These are phyloP conservation scores for Mycalesis mineus DNA, from an alignment of 2,888 invertebrate genomes.

Conservation along the genomic window DNA sequence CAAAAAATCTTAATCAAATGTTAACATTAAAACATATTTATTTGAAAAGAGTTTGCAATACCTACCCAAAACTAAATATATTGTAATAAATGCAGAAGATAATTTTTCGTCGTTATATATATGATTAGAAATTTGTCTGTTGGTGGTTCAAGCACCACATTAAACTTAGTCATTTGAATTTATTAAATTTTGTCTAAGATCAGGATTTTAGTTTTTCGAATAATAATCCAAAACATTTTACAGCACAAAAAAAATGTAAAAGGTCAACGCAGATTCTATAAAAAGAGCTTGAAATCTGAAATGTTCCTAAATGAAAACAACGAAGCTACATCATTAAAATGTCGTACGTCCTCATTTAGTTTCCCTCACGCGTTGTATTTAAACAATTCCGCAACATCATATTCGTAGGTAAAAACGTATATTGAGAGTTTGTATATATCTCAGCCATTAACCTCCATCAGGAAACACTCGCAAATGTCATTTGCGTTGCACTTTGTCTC, in stretches of 20 bases:
- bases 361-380: neutral
- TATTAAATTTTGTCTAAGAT: too few relatives aligned
- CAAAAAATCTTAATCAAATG: too few relatives aligned
- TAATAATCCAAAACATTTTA: neutral
- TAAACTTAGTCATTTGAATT: too few relatives aligned
- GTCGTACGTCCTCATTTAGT: conserved; percentile 4
- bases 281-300: neutral
- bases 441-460: conserved; percentile 48
- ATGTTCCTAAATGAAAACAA: neutral
- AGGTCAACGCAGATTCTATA: neutral
- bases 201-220: neutral
- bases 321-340: conserved; percentile 14
- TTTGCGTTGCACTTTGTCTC: conserved; percentile 69
- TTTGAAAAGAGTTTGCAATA: too few relatives aligned
- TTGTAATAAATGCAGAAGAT: too few relatives aligned
- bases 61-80: too few relatives aligned
- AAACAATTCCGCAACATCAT: conserved; percentile 12
- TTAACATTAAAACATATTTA: too few relatives aligned
- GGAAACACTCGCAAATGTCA: conserved; percentile 41
- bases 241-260: neutral
- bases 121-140: too few relatives aligned
- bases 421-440: conserved; percentile 22
- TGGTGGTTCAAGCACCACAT: too few relatives aligned
- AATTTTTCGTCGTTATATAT: too few relatives aligned
- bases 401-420: neutral